phyloP scores from a whole-genome alignment of 64 coral and sea anemone genomes.

The Pocillopora verrucosa region DNA sequence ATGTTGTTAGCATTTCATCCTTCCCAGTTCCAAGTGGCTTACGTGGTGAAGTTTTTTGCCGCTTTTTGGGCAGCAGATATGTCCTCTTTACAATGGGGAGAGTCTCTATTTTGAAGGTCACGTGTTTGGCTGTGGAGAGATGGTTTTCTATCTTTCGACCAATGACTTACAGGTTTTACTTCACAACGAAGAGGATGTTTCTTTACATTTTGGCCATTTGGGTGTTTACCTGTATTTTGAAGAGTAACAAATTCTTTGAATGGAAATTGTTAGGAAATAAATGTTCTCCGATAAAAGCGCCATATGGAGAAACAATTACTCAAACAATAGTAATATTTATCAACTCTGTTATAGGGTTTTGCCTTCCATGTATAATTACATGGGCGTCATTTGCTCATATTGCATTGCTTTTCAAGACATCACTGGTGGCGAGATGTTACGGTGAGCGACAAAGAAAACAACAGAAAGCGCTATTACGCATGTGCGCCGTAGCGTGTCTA shows the following conservation, averaged over 20 bases:
- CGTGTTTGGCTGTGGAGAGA: neutral
- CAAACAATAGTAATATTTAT: neutral
- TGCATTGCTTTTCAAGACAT: too few relatives aligned
- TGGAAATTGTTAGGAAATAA: neutral
- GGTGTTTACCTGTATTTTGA: neutral
- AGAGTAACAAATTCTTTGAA: neutral
- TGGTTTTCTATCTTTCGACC: too few relatives aligned
- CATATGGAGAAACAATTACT: neutral
- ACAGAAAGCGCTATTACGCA: constrained; percentile 50
- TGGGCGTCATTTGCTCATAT: neutral
- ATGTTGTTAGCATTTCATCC: too few relatives aligned
- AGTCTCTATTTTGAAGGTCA: neutral
- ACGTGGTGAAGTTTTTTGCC: neutral
- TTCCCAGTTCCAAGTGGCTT: neutral
- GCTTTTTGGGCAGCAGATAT: neutral
- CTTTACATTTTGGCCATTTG: neutral
- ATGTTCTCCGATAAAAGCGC: neutral
- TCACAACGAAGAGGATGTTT: neutral
- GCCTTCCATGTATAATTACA: constrained; percentile 45
- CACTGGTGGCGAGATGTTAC: constrained; percentile 20
- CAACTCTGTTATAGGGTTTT: neutral
- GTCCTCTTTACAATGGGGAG: neutral
- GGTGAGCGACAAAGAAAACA: neutral
- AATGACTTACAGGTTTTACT: neutral
- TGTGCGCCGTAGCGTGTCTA: constrained; percentile 54